Evolutionary conservation across 2,888 invertebrate genomes (phyloP).

Genomic region (Cantharis rufa): DNA sequence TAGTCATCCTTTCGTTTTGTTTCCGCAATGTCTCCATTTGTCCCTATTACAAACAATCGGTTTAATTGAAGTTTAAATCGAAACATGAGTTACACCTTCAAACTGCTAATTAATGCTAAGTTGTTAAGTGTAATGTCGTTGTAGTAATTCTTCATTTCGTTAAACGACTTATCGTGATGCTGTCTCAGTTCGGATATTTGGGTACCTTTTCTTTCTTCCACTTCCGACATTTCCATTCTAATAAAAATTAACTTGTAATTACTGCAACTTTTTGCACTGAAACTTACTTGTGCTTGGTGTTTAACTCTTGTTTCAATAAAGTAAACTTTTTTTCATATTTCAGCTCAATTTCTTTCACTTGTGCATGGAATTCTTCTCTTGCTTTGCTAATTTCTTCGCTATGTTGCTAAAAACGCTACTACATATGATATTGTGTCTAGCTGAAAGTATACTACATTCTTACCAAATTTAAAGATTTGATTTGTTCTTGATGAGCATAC

Average conservation of each 20-base stretch:
- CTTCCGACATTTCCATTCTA: conserved; percentile 82
- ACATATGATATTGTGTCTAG: not conserved
- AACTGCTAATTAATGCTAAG: conserved; percentile 83
- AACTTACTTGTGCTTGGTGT: conserved; percentile 64
- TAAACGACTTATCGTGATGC: conserved; percentile 83
- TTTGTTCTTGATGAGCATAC: conserved; percentile 71
- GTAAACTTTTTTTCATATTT: conserved; percentile 77
- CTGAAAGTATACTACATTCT: conserved; percentile 21
- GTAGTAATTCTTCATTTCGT: conserved; percentile 92
- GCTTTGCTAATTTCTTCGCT: conserved; percentile 61
- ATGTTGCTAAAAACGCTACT: conserved; percentile 44
- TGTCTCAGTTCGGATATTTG: conserved; percentile 80
- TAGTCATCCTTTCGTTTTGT: conserved; percentile 78
- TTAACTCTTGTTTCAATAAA: conserved; percentile 71
- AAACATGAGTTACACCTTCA: conserved; percentile 64
- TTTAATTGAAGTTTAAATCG: not conserved
- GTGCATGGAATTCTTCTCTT: conserved; percentile 67
- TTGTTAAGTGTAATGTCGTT: conserved; percentile 94
- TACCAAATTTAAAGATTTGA: conserved; percentile 72
- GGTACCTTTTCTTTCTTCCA: conserved; percentile 88
- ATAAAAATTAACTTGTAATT: not conserved
- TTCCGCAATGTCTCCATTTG: conserved; percentile 77
- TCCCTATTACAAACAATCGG: conserved; percentile 55
- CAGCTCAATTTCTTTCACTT: conserved; percentile 69
- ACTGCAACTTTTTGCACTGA: not conserved